Base-by-base conservation (phyloP, 1,140 invertebrate genomes). In the Drosophila erecta region DNA sequence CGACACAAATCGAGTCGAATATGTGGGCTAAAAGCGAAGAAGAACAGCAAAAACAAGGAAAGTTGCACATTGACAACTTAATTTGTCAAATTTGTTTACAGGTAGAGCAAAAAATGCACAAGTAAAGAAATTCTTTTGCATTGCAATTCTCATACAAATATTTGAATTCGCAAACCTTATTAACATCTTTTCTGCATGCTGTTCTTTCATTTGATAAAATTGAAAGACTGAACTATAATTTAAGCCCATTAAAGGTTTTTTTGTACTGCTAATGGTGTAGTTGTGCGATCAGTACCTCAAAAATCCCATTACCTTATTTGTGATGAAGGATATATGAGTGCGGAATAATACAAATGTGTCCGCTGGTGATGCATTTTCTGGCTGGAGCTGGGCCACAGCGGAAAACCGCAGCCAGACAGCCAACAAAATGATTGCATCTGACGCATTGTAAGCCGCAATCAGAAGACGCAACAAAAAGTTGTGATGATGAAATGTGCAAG, bases 351-450 rank as follows among this genome's bases (percentile, higher is more conserved):
- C 6, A 20, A 17, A 17, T 17, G 17, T 47, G 14, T 51, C 38
- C 30, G 7, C 46, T 15, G 46, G 2, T 17, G 27, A 51, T 35
- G 15, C 30, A 51, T 44, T 57, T 47, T 12, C 49, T 54, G 76
- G 12, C 58, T 60, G 76, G 50, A 59, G 57, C 47, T 30, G 30
- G 35, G 60, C 40, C 56, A 67, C 55, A 72, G 79, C 46, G 70
- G 65, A 53, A 35, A 76, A 76, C 83, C 83, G 71, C 83, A 87
- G 53, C 62, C 83, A 71, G 75, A 79, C 72, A 73, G 44, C 59
- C 53, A 72, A 59, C 76, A 61, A 83, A 76, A 79, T 79, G 50
- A 87, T 76, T 66, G 71, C 72, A 56, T 53, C 78, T 24, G 71
- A 65, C 53, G 70, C 72, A 74, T 49, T 61, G 60, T 64, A 33